Percentiles rank a stretch among this genome's conserved stretches.
Conservation (phyloP, 2,113 vertebrate genomes). For the Rhinichthys klamathensis region DNA sequence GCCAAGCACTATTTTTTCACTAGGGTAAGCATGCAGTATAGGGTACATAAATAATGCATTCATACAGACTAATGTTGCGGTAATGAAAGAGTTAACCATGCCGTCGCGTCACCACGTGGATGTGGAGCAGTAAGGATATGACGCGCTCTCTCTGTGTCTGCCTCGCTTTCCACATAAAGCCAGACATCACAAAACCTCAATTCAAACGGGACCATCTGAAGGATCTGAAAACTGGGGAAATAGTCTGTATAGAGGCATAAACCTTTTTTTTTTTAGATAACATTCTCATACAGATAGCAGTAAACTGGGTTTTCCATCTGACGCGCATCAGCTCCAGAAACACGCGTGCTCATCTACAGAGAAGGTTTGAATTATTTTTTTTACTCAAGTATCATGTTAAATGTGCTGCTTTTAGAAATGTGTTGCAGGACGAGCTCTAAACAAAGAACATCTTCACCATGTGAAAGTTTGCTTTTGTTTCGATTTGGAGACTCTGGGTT, state of each 20-base stretch:
- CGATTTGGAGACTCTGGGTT: background rate
- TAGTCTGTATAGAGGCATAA: background rate
- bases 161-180: conserved; percentile 63
- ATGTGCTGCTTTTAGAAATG: background rate
- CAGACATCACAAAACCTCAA: conserved; percentile 29
- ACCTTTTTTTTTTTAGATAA: background rate
- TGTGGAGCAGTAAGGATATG: conserved; percentile 62
- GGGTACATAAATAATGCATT: background rate
- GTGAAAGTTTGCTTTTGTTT: background rate
- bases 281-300: background rate
- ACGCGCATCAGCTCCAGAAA: conserved; percentile 14
- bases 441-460: background rate
- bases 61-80: background rate
- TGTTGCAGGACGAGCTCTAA: background rate
- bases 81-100: conserved; percentile 41
- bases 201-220: background rate
- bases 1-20: no score
- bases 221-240: background rate
- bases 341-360: conserved; percentile 39
- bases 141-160: conserved; percentile 61
- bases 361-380: conserved; percentile 64
- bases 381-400: background rate
- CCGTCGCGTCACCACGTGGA: conserved; percentile 49
- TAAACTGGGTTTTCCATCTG: background rate
- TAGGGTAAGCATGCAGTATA: no score